Conservation (phyloP, 2,888 invertebrate species). For the Dendrolimus pini region DNA sequence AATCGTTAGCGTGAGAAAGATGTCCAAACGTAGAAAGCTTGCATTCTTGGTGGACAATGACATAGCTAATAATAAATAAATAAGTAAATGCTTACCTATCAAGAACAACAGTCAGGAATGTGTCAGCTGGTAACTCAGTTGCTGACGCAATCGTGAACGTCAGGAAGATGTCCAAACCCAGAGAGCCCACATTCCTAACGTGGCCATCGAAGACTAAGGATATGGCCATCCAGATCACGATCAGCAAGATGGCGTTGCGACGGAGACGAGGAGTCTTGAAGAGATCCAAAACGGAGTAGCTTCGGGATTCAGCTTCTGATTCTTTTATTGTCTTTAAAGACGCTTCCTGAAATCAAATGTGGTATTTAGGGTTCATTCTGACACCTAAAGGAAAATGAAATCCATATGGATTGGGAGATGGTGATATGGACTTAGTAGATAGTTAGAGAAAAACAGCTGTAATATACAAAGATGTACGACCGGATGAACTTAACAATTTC, state of each 20-base stretch:
- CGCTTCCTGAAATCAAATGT: slow-evolving; percentile 69
- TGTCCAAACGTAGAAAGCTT: slow-evolving; percentile 86
- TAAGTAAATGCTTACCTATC: slow-evolving; percentile 58
- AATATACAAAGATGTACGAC: no score
- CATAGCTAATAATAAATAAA: no score
- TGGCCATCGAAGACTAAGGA: slow-evolving; percentile 93
- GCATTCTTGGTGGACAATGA: slow-evolving; percentile 92
- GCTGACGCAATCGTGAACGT: slow-evolving; percentile 90
- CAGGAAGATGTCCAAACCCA: slow-evolving; percentile 88
- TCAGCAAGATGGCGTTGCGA: slow-evolving; percentile 85
- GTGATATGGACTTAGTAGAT: no score
- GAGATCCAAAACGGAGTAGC: slow-evolving; percentile 87
- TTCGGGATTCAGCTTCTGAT: slow-evolving; percentile 81
- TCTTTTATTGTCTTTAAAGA: slow-evolving; percentile 82
- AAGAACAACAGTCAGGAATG: slow-evolving; percentile 84
- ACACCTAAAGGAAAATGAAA: no score
- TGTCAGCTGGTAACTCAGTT: slow-evolving; percentile 90
- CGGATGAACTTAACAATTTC: no score
- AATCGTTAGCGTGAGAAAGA: slow-evolving; percentile 89
- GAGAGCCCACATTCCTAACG: slow-evolving; percentile 89
- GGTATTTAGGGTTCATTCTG: background rate
- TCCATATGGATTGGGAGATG: no score
- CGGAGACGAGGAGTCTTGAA: slow-evolving; percentile 87
- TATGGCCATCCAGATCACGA: slow-evolving; percentile 93
- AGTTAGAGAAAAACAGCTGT: no score